Conservation (phyloP, 64 coral and sea anemone genomes). For the Pocillopora damicornis region DNA sequence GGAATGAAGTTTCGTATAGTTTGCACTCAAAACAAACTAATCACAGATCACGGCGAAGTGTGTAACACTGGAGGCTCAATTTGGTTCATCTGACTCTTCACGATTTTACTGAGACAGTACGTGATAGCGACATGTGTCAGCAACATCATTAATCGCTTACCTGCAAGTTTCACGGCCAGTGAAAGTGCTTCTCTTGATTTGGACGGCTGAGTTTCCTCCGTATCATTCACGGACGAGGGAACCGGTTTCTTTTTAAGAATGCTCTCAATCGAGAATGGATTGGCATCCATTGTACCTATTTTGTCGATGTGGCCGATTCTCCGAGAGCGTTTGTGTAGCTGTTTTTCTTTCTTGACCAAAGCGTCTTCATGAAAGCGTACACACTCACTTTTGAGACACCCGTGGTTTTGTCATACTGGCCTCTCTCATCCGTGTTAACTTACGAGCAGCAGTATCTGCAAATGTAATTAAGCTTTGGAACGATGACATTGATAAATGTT, state of each 20-base stretch:
- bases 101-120: background rate
- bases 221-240: background rate
- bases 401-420: background rate
- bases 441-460: conserved; percentile 14
- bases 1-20: background rate
- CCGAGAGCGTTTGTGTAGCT: background rate
- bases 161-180: conserved; percentile 63
- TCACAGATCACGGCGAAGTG: background rate
- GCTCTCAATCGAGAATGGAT: conserved; percentile 71
- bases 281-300: conserved; percentile 34
- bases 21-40: background rate
- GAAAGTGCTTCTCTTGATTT: conserved; percentile 55
- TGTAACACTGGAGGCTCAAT: background rate
- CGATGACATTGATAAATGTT: conserved; percentile 40
- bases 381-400: background rate
- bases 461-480: conserved; percentile 18
- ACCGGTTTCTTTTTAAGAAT: conserved; percentile 46
- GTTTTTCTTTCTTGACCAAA: background rate
- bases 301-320: background rate
- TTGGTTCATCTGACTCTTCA: background rate
- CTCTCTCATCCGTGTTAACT: conserved; percentile 24
- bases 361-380: background rate
- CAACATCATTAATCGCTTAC: conserved; percentile 16
- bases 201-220: conserved; percentile 1
- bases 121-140: background rate